phyloP scores from a whole-genome alignment of 2,888 invertebrate genomes.

The Meteorus colon region DNA sequence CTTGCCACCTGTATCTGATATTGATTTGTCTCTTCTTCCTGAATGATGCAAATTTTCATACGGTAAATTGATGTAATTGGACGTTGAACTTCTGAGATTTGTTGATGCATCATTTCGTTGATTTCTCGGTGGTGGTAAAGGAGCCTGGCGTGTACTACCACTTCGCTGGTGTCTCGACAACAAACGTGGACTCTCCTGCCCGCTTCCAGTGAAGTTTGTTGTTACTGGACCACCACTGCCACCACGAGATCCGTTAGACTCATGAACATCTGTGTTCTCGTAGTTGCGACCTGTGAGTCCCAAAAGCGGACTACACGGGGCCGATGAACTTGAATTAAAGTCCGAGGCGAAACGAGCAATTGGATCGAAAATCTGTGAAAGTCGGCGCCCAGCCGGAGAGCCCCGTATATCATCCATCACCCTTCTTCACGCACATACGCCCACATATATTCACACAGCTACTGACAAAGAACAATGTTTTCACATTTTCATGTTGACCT shows the following conservation, averaged over 20 bases:
- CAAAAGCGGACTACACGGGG: constrained; percentile 71
- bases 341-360: constrained; percentile 80
- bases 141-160: constrained; percentile 67
- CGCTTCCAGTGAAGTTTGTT: constrained; percentile 61
- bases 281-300: constrained; percentile 58
- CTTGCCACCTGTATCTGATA: constrained; percentile 57
- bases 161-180: constrained; percentile 75
- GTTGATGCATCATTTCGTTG: constrained; percentile 70
- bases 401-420: constrained; percentile 69
- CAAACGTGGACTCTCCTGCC: constrained; percentile 83
- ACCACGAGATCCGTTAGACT: constrained; percentile 48
- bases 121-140: constrained; percentile 74
- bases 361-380: constrained; percentile 89
- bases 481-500: constrained; percentile 26
- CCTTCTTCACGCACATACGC: constrained; percentile 31
- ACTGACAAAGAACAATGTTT: constrained; percentile 1
- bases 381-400: constrained; percentile 79
- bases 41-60: constrained; percentile 59
- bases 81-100: constrained; percentile 64
- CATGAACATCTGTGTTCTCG: constrained; percentile 44
- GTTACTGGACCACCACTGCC: constrained; percentile 24
- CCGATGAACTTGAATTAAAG: constrained; percentile 76
- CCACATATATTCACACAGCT: constrained; percentile 17
- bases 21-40: constrained; percentile 68
- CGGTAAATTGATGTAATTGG: constrained; percentile 68